These are phyloP conservation scores for Heliconius hermathena DNA, from an alignment of 1,140 invertebrate species.

Conservation along the genomic window DNA sequence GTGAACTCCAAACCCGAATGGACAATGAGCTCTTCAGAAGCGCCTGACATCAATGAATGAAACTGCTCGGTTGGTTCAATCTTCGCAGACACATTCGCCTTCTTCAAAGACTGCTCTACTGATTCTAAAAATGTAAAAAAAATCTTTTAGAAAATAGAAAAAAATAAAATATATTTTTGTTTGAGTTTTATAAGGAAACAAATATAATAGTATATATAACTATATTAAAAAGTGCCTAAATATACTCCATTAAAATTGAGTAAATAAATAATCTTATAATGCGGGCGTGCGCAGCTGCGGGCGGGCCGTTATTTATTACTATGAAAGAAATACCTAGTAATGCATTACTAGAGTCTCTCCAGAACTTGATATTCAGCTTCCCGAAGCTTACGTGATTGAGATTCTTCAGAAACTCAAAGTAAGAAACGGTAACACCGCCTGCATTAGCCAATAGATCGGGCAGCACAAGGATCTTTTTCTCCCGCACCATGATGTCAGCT, in stretches of 20 bases:
- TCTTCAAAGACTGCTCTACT: constrained; percentile 88
- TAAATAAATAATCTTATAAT: too few relatives aligned
- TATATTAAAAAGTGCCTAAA: too few relatives aligned
- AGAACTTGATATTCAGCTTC: constrained; percentile 92
- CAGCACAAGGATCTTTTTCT: constrained; percentile 90
- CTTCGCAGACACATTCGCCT: constrained; percentile 80
- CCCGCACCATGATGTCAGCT: constrained; percentile 88
- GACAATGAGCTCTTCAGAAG: constrained; percentile 92
- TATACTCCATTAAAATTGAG: too few relatives aligned
- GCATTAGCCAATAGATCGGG: constrained; percentile 93
- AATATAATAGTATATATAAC: too few relatives aligned
- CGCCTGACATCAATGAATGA: constrained; percentile 85
- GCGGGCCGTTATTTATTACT: too few relatives aligned
- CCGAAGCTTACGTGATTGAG: constrained; percentile 90
- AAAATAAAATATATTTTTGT: background rate
- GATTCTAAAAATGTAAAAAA: constrained; percentile 82
- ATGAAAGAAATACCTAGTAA: constrained; percentile 47
- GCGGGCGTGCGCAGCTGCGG: too few relatives aligned
- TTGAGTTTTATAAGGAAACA: too few relatives aligned
- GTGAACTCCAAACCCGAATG: constrained; percentile 90
- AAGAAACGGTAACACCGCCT: constrained; percentile 95
- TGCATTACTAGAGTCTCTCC: constrained; percentile 87
- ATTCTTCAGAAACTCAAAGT: constrained; percentile 97
- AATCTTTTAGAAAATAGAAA: background rate
- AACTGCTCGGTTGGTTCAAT: constrained; percentile 85